Evolutionary conservation across 2,888 invertebrate genomes (phyloP), one percentile per base, ranked within the genome.

Genomic region (Calliscelio sp.): DNA sequence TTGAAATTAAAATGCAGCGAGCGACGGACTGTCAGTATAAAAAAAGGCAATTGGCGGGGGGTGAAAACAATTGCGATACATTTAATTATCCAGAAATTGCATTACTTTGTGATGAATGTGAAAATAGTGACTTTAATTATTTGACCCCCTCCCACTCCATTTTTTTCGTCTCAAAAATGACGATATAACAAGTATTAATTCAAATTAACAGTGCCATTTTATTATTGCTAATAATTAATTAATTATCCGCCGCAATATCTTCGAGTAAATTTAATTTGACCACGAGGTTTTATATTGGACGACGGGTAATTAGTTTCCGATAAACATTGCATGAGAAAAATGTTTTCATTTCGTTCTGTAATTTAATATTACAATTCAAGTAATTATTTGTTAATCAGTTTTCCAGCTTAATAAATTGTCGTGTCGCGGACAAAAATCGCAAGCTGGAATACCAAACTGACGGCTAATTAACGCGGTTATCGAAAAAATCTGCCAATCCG

Each of bases 161-260:
- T n/a, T n/a, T n/a, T n/a, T n/a, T n/a, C n/a, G n/a, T n/a, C n/a
- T n/a, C n/a, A n/a, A n/a, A n/a, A n/a, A n/a, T n/a, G n/a, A n/a
- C n/a, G n/a, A n/a, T n/a, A n/a, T n/a, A 79, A 65, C 28, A 65
- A 73, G 71, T 81, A 74, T 81, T 81, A 74, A 74, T 68, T 44
- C 55, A 74, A 74, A 73, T 74, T 73, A 59, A 73, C 59, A 5
- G 10, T 11, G 55, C 80, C 46, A 66, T 49, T 73, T 73, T 80
- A 63, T 81, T 66, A 49, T 28, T 66, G 46, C 66, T 71, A 59
- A 80, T 46, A 59, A 61, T 68, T 79, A 55, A 73, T 65, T 65
- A 70, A 80, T 80, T 46, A 20, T 35, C 44, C 55, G 49, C 46
- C 71, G 61, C 65, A 73, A 65, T 80, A 80, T 71, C 65, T 57